Evolutionary conservation across 2,888 invertebrate genomes (phyloP).

Genomic region (Pristionchus fissidentatus): DNA sequence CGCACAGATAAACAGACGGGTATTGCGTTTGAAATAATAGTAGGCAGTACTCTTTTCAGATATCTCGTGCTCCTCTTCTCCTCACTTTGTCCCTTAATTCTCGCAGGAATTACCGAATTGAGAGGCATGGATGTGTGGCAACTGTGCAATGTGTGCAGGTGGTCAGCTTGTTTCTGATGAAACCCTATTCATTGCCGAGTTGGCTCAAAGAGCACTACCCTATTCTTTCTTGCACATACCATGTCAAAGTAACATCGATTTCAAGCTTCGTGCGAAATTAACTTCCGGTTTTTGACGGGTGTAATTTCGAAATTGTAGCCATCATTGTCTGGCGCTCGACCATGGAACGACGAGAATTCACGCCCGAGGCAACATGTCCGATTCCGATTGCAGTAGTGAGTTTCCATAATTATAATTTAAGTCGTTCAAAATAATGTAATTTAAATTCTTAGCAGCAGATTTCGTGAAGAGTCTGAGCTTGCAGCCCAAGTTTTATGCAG

Average conservation of each 20-base stretch:
- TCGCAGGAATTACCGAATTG: constrained; percentile 17
- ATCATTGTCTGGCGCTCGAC: neutral
- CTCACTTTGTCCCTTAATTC: neutral
- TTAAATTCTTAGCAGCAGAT: too few species aligned
- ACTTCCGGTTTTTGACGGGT: too few species aligned
- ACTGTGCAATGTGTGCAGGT: constrained; percentile 43
- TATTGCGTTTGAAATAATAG: too few species aligned
- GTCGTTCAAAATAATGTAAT: neutral
- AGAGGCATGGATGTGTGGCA: constrained; percentile 33
- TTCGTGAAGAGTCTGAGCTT: too few species aligned
- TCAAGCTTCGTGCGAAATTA: too few species aligned
- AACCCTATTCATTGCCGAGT: neutral
- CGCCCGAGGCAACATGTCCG: neutral
- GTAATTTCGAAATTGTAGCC: neutral
- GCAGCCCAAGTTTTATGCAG: too few species aligned
- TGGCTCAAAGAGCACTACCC: too few species aligned
- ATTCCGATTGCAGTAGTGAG: constrained; percentile 24
- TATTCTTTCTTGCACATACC: too few species aligned
- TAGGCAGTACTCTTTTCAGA: too few species aligned
- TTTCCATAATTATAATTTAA: neutral
- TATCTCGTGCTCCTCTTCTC: neutral
- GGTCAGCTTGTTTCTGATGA: neutral
- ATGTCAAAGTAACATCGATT: too few species aligned
- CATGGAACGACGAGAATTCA: constrained; percentile 2
- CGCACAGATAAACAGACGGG: too few species aligned